Conservation (phyloP, 2,797 vertebrate species). For the Clarias platycephalus region DNA sequence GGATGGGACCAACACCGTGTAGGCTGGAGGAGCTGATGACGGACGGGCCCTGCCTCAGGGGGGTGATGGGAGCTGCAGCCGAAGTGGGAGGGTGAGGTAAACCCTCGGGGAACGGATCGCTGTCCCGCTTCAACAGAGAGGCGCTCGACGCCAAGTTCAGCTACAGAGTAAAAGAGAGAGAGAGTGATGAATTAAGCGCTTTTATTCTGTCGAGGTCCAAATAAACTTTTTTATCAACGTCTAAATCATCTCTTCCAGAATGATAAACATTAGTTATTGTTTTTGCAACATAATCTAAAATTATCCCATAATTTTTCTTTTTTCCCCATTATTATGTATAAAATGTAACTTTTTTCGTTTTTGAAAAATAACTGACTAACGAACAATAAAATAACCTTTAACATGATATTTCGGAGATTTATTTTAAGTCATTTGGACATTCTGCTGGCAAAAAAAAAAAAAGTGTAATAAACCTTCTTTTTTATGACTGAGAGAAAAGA, state of each 20-base stretch:
- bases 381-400: not conserved
- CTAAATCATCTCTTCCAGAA: not conserved
- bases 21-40: slow-evolving; percentile 96
- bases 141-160: slow-evolving; percentile 90
- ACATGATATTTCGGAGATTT: not conserved
- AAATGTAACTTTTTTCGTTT: not conserved
- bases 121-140: slow-evolving; percentile 90
- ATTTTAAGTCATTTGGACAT: not conserved
- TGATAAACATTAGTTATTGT: too few relatives aligned
- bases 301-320: not conserved
- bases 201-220: not conserved
- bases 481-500: not conserved
- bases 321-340: not conserved
- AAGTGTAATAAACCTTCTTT: not conserved
- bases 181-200: not conserved
- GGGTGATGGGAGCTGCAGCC: slow-evolving; percentile 91
- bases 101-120: slow-evolving; percentile 89
- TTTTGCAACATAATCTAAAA: not conserved
- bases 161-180: slow-evolving; percentile 57
- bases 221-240: not conserved
- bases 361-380: not conserved
- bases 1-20: slow-evolving; percentile 87
- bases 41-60: slow-evolving; percentile 90
- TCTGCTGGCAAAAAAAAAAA: not conserved
- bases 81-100: slow-evolving; percentile 96